These are phyloP conservation scores for Ormyrus pomaceus DNA, from an alignment of 2,888 invertebrate species.

Conservation along the genomic window DNA sequence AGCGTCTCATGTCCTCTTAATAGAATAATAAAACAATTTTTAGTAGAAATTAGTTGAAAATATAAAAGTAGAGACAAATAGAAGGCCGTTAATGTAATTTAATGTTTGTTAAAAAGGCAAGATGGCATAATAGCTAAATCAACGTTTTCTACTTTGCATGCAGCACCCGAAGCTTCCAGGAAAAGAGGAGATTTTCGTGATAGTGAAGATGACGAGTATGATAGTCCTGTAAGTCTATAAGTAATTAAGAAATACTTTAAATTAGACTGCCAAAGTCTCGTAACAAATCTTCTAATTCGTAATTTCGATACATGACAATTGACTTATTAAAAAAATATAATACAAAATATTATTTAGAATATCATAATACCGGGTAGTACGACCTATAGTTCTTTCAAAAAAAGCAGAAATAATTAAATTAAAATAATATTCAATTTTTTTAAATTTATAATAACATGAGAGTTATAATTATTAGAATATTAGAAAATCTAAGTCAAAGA, in stretches of 20 bases:
- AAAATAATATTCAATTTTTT: too few species aligned
- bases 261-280: too few species aligned
- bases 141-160: constrained; percentile 64
- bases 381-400: too few species aligned
- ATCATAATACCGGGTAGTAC: not conserved
- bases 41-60: constrained; percentile 22
- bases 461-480: too few species aligned
- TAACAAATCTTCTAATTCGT: too few species aligned
- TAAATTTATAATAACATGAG: too few species aligned
- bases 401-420: too few species aligned
- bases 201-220: constrained; percentile 62
- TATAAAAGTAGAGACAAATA: constrained; percentile 19
- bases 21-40: constrained; percentile 1
- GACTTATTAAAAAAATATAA: not conserved
- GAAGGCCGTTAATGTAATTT: constrained; percentile 56
- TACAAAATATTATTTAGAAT: not conserved
- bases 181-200: constrained; percentile 63
- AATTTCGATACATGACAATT: too few species aligned
- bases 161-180: constrained; percentile 63
- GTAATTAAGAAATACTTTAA: too few species aligned
- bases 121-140: constrained; percentile 61
- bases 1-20: not conserved
- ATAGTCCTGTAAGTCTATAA: constrained; percentile 63
- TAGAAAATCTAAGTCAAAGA: too few species aligned
- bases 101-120: constrained; percentile 62